These are phyloP conservation scores for Cephus cinctus DNA, from an alignment of 1,140 invertebrate species.

Conservation along the genomic window DNA sequence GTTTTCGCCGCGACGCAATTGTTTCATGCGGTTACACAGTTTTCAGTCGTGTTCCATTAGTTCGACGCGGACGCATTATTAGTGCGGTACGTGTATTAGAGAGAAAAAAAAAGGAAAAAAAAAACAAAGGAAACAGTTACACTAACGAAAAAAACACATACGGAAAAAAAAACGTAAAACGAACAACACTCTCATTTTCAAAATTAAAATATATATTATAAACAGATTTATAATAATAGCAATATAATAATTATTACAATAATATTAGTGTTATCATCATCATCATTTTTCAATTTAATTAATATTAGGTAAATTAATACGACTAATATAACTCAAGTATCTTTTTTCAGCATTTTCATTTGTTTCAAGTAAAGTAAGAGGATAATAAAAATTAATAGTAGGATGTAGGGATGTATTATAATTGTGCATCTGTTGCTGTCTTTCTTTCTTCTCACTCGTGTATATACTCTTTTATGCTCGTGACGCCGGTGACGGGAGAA, in stretches of 20 bases:
- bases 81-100: constrained; percentile 16
- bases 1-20: not conserved
- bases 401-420: not conserved
- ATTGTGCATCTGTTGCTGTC: not conserved
- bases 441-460: not conserved
- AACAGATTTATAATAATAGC: constrained; percentile 54
- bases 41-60: constrained; percentile 16
- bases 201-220: constrained; percentile 58
- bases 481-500: not conserved
- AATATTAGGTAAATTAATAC: constrained; percentile 53
- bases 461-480: not conserved
- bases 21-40: constrained; percentile 18
- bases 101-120: constrained; percentile 18
- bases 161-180: constrained; percentile 10
- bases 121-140: constrained; percentile 16
- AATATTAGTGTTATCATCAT: constrained; percentile 51
- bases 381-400: constrained; percentile 1
- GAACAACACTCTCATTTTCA: constrained; percentile 28
- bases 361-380: not conserved
- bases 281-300: constrained; percentile 38
- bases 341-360: constrained; percentile 3
- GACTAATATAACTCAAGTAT: constrained; percentile 29
- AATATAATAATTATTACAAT: constrained; percentile 53
- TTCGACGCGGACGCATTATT: no score
- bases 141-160: constrained; percentile 42